Evolutionary conservation across 2,888 invertebrate genomes (phyloP).

Genomic region (Drosophila antonietae): DNA sequence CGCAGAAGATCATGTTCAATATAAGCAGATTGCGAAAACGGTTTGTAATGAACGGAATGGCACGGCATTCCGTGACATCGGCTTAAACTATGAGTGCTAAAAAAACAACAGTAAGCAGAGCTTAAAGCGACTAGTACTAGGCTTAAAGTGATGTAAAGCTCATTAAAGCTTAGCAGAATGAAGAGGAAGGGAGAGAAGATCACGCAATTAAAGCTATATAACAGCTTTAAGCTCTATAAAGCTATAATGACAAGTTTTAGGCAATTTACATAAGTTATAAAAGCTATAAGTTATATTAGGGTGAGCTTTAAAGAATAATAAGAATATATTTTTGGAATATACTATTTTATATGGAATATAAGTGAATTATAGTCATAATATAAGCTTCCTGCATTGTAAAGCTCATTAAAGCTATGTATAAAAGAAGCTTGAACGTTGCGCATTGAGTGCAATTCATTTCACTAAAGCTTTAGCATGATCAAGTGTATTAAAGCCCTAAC

Average conservation of each 20-base stretch:
- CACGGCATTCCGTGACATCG: too few relatives aligned
- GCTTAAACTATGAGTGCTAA: not conserved
- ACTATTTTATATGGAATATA: too few relatives aligned
- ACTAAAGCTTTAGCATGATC: not conserved
- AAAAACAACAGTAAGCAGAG: not conserved
- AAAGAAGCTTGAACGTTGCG: too few relatives aligned
- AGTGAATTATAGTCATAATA: too few relatives aligned
- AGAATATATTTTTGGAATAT: too few relatives aligned
- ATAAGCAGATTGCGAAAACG: constrained; percentile 1
- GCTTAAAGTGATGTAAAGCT: not conserved
- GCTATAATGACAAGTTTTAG: too few relatives aligned
- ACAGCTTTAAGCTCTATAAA: not conserved
- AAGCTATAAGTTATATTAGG: not conserved
- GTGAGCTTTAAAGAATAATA: too few relatives aligned
- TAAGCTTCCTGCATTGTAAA: too few relatives aligned
- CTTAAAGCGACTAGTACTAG: not conserved
- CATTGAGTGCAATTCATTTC: too few relatives aligned
- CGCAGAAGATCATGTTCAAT: not conserved
- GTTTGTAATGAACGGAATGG: not conserved
- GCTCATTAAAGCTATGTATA: too few relatives aligned
- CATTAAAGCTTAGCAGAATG: not conserved
- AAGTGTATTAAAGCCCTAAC: not conserved
- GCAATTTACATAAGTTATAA: too few relatives aligned
- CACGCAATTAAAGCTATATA: not conserved
- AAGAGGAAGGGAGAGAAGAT: too few relatives aligned